Evolutionary conservation across 2,888 invertebrate species (phyloP).

Genomic region (Acleris cristana): DNA sequence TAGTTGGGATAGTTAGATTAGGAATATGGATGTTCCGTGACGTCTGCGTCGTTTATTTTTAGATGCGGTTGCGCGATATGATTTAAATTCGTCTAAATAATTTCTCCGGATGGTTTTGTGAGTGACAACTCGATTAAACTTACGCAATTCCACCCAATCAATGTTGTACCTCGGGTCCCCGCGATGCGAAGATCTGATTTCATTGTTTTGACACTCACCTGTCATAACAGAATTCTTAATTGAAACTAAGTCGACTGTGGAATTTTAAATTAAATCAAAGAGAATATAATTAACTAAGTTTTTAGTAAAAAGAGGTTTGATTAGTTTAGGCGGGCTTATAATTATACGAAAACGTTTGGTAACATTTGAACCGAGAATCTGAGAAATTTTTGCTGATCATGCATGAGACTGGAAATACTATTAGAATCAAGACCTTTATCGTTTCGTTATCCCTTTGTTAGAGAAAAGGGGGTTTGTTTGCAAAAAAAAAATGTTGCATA

Average conservation of each 20-base stretch:
- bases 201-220: conserved; percentile 44
- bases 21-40: conserved; percentile 14
- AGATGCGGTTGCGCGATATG: conserved; percentile 10
- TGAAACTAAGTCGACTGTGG: conserved; percentile 40
- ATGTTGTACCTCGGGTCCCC: conserved; percentile 37
- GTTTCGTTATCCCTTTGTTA: too few species aligned
- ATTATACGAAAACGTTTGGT: too few species aligned
- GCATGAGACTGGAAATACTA: too few species aligned
- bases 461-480: too few species aligned
- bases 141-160: conserved; percentile 48
- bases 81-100: conserved; percentile 39
- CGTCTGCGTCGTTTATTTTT: conserved; percentile 20
- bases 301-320: too few species aligned
- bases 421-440: too few species aligned
- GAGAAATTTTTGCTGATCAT: too few species aligned
- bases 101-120: conserved; percentile 41
- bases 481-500: too few species aligned
- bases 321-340: too few species aligned
- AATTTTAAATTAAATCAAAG: conserved; percentile 3
- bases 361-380: too few species aligned
- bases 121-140: conserved; percentile 63
- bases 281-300: too few species aligned
- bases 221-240: conserved; percentile 49
- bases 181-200: conserved; percentile 40
- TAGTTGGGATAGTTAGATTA: neutral